phyloP scores from a whole-genome alignment of 2,113 vertebrate genomes.

The Oxyura jamaicensis region DNA sequence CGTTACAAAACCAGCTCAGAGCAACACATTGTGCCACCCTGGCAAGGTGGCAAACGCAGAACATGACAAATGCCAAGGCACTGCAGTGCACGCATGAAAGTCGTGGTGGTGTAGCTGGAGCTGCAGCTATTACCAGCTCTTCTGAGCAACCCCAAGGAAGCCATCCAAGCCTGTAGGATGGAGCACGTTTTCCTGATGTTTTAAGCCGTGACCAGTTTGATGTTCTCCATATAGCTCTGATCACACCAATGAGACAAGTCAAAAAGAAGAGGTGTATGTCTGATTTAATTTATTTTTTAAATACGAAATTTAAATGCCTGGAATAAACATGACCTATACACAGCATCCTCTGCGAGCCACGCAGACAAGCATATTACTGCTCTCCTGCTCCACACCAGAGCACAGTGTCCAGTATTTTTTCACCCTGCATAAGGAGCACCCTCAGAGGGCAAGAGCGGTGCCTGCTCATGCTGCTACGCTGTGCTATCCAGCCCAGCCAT shows the following conservation, averaged over 20 bases:
- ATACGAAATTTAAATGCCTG: background rate
- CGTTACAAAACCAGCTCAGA: background rate
- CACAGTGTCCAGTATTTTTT: background rate
- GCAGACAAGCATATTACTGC: background rate
- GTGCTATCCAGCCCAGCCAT: background rate
- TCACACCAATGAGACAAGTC: background rate
- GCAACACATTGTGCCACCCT: background rate
- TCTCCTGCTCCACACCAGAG: background rate
- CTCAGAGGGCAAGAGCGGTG: background rate
- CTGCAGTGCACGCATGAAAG: rapidly evolving
- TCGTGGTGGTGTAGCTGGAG: background rate
- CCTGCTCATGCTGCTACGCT: background rate
- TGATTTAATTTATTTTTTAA: background rate
- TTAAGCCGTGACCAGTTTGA: background rate
- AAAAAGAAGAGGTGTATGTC: background rate
- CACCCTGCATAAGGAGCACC: background rate
- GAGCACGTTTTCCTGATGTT: background rate
- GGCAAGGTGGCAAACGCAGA: background rate
- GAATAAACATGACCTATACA: background rate
- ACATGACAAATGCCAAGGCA: background rate
- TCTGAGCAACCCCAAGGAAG: background rate
- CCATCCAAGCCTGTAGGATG: background rate
- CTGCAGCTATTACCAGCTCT: background rate
- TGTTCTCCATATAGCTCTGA: background rate
- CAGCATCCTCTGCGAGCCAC: background rate